A percentile compares a stretch with the other conserved stretches of the same genome.
These are phyloP conservation scores for Turdus rufiventris DNA, from an alignment of 2,113 vertebrate species.

Conservation along the genomic window DNA sequence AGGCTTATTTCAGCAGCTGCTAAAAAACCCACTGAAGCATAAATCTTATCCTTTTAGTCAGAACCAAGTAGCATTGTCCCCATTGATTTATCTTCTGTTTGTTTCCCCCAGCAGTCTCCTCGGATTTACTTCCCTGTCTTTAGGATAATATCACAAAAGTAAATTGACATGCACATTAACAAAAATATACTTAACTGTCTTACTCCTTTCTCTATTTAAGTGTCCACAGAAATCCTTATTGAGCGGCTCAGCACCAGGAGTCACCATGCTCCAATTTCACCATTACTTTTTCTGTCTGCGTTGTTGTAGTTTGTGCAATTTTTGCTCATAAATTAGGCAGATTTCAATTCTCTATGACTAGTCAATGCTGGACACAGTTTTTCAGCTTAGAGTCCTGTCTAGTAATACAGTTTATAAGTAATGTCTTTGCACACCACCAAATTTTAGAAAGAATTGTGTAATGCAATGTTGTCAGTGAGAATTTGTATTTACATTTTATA, in stretches of 20 bases:
- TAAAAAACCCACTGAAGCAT: constrained; percentile 9
- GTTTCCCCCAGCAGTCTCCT: neutral
- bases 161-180: neutral
- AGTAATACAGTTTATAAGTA: neutral
- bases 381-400: neutral
- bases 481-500: neutral
- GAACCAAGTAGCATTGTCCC: neutral
- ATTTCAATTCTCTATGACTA: neutral
- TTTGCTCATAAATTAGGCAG: neutral
- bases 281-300: neutral
- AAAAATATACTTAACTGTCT: neutral
- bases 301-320: neutral
- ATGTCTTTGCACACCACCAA: neutral
- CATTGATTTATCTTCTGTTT: constrained; percentile 11
- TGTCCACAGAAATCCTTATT: neutral
- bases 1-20: constrained; percentile 6
- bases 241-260: neutral
- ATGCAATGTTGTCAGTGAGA: neutral
- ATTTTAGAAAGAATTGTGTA: neutral
- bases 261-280: neutral
- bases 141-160: neutral
- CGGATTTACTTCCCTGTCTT: neutral
- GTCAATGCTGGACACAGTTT: neutral
- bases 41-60: constrained; percentile 22
- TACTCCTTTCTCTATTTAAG: neutral